These are phyloP conservation scores for Sarcophaga variegata DNA, from an alignment of 2,888 invertebrate species.

Conservation along the genomic window DNA sequence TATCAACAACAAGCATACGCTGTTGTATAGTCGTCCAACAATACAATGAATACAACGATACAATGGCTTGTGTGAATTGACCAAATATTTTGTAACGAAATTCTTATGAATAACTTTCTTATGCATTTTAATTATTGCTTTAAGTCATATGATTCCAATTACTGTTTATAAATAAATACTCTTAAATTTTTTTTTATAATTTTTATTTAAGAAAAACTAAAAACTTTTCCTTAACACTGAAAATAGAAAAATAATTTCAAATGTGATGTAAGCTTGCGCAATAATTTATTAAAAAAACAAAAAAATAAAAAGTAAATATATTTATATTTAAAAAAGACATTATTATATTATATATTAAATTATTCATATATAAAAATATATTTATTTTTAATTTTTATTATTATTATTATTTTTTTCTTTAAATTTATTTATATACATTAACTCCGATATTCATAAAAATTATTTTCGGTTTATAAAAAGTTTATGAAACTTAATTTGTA, in stretches of 20 bases:
- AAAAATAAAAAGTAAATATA: neutral
- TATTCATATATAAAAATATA: slow-evolving; percentile 27
- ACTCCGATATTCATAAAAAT: no score
- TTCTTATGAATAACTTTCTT: neutral
- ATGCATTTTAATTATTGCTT: neutral
- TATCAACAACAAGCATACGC: no score
- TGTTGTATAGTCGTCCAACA: no score
- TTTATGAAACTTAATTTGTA: no score
- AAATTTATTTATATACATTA: no score
- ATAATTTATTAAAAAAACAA: slow-evolving; percentile 45
- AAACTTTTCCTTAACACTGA: slow-evolving; percentile 12
- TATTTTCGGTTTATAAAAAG: no score
- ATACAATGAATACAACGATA: no score
- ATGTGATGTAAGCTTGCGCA: slow-evolving; percentile 66
- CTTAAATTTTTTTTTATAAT: slow-evolving; percentile 19
- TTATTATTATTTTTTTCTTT: no score
- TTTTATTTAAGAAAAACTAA: slow-evolving; percentile 23
- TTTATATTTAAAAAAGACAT: slow-evolving; percentile 15
- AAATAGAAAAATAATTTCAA: slow-evolving; percentile 19
- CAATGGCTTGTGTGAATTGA: no score
- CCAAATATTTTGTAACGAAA: no score
- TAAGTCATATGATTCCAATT: neutral
- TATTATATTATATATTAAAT: slow-evolving; percentile 34
- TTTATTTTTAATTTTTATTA: no score
- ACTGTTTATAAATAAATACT: neutral